phyloP scores from a whole-genome alignment of 2,113 vertebrate species.

The Trogon melanurus region DNA sequence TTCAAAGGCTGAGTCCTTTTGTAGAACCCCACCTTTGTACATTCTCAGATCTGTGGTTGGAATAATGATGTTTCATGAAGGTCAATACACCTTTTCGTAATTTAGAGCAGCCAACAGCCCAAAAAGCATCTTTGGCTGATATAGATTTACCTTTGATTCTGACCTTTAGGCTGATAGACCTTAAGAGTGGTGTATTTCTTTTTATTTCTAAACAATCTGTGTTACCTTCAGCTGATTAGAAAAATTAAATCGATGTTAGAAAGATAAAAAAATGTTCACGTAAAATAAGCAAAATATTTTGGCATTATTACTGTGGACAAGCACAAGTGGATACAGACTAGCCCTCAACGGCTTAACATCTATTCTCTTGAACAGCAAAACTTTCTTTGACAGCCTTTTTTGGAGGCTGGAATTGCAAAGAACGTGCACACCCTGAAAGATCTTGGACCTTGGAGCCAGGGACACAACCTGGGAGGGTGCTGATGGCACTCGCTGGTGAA shows the following conservation, averaged over 20 bases:
- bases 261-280: not conserved
- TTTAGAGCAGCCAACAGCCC: not conserved
- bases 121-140: not conserved
- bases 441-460: not conserved
- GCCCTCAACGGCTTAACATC: not conserved
- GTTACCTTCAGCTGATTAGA: not conserved
- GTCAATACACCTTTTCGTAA: fast-evolving
- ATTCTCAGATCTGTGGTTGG: not conserved
- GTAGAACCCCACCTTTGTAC: not conserved
- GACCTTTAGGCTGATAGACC: not conserved
- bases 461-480: not conserved
- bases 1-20: not conserved
- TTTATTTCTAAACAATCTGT: not conserved
- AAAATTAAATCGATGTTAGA: not conserved
- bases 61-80: not conserved
- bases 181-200: not conserved
- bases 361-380: not conserved
- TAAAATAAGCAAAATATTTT: not conserved
- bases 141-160: not conserved
- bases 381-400: not conserved
- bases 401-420: not conserved
- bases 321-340: not conserved
- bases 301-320: not conserved
- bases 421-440: not conserved
- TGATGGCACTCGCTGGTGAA: not conserved